A percentile compares a stretch with the other conserved stretches of the same genome.
Evolutionary conservation across 2,797 vertebrate species (phyloP).

Genomic region (Tadarida brasiliensis): DNA sequence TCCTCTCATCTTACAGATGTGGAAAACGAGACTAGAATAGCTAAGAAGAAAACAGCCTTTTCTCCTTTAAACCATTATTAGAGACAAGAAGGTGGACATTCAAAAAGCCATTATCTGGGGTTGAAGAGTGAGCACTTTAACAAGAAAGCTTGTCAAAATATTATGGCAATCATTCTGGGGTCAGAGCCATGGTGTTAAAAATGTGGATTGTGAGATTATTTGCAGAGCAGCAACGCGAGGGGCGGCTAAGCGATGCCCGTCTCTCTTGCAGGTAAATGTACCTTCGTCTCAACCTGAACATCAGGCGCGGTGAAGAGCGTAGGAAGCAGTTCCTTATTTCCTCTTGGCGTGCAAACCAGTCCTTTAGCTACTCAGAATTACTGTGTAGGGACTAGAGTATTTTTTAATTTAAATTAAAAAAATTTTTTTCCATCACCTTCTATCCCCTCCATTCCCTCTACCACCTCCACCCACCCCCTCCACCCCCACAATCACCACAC

Average conservation of each 20-base stretch:
- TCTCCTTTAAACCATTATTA: not conserved
- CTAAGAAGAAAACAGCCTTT: not conserved
- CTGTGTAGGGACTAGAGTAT: not conserved
- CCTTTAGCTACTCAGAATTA: slow-evolving; percentile 11
- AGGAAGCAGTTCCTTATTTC: not conserved
- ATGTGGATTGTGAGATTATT: not conserved
- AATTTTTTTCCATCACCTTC: too few species aligned
- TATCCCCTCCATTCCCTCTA: too few species aligned
- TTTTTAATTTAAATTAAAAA: too few species aligned
- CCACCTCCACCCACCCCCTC: too few species aligned
- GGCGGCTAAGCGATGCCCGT: not conserved
- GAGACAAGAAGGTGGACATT: slow-evolving; percentile 21
- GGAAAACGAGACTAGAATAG: not conserved
- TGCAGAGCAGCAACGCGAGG: not conserved
- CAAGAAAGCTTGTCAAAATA: slow-evolving; percentile 59
- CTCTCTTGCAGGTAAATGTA: not conserved
- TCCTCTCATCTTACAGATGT: slow-evolving; percentile 8
- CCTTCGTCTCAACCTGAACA: not conserved
- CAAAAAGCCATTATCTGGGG: slow-evolving; percentile 20
- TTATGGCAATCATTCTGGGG: not conserved
- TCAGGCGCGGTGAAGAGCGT: not conserved
- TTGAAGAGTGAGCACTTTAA: not conserved
- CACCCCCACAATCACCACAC: too few species aligned
- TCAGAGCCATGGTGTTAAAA: slow-evolving; percentile 22
- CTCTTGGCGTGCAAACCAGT: not conserved